Percentiles rank a stretch among this genome's conserved stretches.
Conservation (phyloP, 2,113 vertebrate species). For the Cairina moschata region DNA sequence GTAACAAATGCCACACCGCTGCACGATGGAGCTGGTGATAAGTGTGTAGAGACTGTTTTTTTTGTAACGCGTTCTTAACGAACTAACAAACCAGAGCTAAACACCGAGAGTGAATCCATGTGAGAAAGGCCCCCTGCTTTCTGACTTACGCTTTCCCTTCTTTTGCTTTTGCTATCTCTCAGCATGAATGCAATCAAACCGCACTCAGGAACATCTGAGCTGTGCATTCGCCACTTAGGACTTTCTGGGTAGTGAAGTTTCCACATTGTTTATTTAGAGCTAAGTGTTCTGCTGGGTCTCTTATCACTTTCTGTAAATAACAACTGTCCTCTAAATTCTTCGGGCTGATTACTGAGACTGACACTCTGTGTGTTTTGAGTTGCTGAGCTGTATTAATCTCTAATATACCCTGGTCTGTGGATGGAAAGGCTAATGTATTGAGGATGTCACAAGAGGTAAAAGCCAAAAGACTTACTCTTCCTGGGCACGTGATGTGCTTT, state of each 20-base stretch:
- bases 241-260: slow-evolving; percentile 53
- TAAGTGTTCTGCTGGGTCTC: slow-evolving; percentile 47
- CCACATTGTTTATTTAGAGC: slow-evolving; percentile 42
- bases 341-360: slow-evolving; percentile 45
- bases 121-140: slow-evolving; percentile 2
- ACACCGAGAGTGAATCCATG: not conserved
- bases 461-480: slow-evolving; percentile 15
- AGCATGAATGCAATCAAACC: slow-evolving; percentile 19
- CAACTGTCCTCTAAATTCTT: slow-evolving; percentile 51
- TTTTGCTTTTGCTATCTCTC: not conserved
- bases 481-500: not conserved
- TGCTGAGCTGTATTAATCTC: slow-evolving; percentile 32
- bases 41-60: accelerated
- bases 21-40: not conserved
- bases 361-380: slow-evolving; percentile 44
- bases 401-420: not conserved
- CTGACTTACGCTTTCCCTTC: not conserved
- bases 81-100: not conserved
- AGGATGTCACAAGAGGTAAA: slow-evolving; percentile 8
- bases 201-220: not conserved
- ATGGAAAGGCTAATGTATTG: slow-evolving; percentile 3
- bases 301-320: slow-evolving; percentile 57
- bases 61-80: not conserved
- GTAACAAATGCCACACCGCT: not conserved
- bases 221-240: slow-evolving; percentile 32